Base-by-base conservation (phyloP, 1,140 invertebrate genomes). In the Bombus superbus region DNA sequence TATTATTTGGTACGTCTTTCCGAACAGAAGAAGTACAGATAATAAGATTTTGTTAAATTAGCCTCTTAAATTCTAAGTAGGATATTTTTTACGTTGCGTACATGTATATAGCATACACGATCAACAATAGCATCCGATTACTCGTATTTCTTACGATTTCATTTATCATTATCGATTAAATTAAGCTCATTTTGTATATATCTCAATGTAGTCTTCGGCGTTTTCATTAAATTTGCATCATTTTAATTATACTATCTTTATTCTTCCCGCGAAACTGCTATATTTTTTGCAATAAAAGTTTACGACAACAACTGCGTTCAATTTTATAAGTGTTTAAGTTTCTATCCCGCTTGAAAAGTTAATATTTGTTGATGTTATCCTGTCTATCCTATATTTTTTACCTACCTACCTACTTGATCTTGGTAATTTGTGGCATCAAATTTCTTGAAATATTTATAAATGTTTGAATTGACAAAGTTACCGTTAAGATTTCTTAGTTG, bases 211-310 rank as follows among this genome's bases (percentile, higher is more conserved):
- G 86, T 89, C 74, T 91, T 89, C 84, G 44, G 64, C 78, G 75
- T 88, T 91, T 87, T 92, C 87, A 91, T 92, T 91, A 93, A 88
- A 92, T 80, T 86, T 90, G 81, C 69, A 82, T 79, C 74, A 90
- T 92, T 92, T 92, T 92, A 92, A 92, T 86, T 72, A 35, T 53
- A 84, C 22, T n/a, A 64, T 47, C 35, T 62, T 79, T 74, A 90
- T 35, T 74, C 13, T 47, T 38, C 42, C 64, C 69, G 3, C 9
- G 1, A 62, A 42, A 40, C n/a, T 47, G 3, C 32, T 8, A 53
- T 53, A 53, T 38, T 73, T 62, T 78, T 78, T 64, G 42, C 40
- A 64, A 42, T 44, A 78, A 78, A 78, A 8, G 22, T 35, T 53
- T 53, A 22, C 18, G 5, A 0, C 47, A 53, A 22, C 18, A 53